Evolutionary conservation across 2,888 invertebrate genomes (phyloP).

Genomic region (Drosophila falleni): DNA sequence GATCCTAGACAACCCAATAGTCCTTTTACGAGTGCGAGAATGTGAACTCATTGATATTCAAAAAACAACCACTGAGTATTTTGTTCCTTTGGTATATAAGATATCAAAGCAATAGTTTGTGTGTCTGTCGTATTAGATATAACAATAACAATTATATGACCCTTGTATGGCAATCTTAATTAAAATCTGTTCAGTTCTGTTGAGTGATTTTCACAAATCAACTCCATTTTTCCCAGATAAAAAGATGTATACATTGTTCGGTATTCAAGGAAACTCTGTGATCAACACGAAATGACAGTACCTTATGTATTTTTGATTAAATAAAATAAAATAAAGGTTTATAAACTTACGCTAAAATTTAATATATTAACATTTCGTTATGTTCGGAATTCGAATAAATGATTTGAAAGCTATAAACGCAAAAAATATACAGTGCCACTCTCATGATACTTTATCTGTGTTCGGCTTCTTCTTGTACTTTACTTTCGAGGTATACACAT

Average conservation of each 20-base stretch:
- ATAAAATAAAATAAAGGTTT: neutral
- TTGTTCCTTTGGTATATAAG: neutral
- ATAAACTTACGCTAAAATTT: conserved; percentile 1
- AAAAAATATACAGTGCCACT: neutral
- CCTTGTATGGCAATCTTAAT: neutral
- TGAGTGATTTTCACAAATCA: too few species aligned
- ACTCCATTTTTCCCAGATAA: too few species aligned
- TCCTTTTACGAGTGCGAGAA: neutral
- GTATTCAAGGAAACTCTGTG: too few species aligned
- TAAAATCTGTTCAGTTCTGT: neutral
- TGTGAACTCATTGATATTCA: conserved; percentile 11
- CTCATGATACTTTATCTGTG: neutral
- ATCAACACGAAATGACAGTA: neutral
- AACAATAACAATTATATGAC: neutral
- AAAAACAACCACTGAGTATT: neutral
- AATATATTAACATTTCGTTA: neutral
- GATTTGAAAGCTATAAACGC: neutral
- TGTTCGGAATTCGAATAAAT: neutral
- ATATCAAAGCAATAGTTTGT: neutral
- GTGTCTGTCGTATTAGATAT: neutral
- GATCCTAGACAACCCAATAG: neutral
- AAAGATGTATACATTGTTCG: too few species aligned
- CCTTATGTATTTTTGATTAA: neutral
- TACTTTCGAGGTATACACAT: conserved; percentile 92
- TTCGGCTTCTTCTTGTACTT: conserved; percentile 86